These are phyloP conservation scores for Drosophila percnosoma DNA, from an alignment of 2,888 invertebrate species.

Conservation along the genomic window DNA sequence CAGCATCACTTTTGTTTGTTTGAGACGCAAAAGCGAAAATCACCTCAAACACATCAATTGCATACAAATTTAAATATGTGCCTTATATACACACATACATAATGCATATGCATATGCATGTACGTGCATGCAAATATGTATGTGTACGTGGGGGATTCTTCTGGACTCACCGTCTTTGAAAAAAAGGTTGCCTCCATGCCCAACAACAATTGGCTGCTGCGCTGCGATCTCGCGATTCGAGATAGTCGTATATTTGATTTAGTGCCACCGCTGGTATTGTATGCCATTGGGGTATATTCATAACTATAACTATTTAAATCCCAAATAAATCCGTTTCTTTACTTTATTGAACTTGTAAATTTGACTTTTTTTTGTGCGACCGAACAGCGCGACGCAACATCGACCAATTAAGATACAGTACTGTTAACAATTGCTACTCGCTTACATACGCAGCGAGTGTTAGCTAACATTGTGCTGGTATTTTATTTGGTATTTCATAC, in stretches of 20 bases:
- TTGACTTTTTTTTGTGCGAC: conserved; percentile 52
- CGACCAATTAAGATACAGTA: conserved; percentile 57
- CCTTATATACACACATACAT: conserved; percentile 5
- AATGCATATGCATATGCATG: conserved; percentile 2
- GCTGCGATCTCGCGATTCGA: conserved; percentile 85
- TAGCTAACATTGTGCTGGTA: conserved; percentile 22
- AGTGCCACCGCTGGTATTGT: conserved; percentile 84
- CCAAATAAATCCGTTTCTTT: conserved; percentile 54
- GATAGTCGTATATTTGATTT: conserved; percentile 85
- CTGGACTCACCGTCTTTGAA: conserved; percentile 84
- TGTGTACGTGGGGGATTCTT: conserved; percentile 5
- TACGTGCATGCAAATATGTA: conserved; percentile 6
- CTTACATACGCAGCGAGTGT: conserved; percentile 6
- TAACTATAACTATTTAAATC: conserved; percentile 63
- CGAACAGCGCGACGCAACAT: conserved; percentile 60
- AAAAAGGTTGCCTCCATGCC: conserved; percentile 86
- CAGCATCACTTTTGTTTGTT: conserved; percentile 47
- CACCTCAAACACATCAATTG: conserved; percentile 16
- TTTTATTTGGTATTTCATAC: conserved; percentile 9
- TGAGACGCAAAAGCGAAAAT: conserved; percentile 68
- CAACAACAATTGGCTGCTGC: conserved; percentile 86
- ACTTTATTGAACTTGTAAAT: conserved; percentile 53
- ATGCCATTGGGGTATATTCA: conserved; percentile 82
- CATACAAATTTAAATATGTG: conserved; percentile 6
- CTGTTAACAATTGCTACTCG: conserved; percentile 26